These are phyloP conservation scores for Plecturocebus donacophilus DNA, from an alignment of 2,113 vertebrate genomes.

Conservation along the genomic window DNA sequence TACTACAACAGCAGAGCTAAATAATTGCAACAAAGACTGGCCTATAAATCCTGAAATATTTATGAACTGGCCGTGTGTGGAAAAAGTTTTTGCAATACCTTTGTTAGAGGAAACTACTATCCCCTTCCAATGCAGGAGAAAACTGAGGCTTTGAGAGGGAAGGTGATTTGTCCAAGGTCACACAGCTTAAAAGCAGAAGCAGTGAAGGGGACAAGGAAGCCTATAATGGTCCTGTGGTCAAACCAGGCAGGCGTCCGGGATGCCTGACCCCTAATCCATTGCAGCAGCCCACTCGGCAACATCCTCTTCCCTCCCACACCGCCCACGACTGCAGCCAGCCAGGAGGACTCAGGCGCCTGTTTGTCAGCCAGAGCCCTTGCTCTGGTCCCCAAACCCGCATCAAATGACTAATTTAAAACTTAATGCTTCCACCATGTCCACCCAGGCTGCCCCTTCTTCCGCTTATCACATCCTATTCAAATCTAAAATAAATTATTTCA, in stretches of 20 bases:
- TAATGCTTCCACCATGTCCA: constrained; percentile 78
- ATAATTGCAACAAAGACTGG: background rate
- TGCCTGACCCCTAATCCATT: background rate
- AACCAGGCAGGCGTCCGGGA: too few relatives aligned
- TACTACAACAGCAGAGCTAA: background rate
- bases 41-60: background rate
- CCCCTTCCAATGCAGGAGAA: background rate
- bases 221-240: background rate
- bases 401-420: constrained; percentile 84
- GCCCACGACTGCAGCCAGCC: background rate
- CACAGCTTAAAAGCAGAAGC: background rate
- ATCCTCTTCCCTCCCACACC: background rate
- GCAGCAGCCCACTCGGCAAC: background rate
- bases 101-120: background rate
- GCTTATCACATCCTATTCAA: constrained; percentile 83
- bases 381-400: constrained; percentile 57
- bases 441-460: constrained; percentile 71
- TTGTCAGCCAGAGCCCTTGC: constrained; percentile 65
- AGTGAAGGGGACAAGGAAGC: background rate
- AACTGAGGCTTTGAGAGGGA: background rate
- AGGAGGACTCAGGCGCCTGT: constrained; percentile 30
- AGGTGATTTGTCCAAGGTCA: background rate
- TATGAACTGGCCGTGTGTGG: background rate
- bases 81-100: background rate
- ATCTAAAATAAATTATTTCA: constrained; percentile 86